Base-by-base conservation (phyloP, 2,797 vertebrate genomes). In the Pseudomugil tenellus region DNA sequence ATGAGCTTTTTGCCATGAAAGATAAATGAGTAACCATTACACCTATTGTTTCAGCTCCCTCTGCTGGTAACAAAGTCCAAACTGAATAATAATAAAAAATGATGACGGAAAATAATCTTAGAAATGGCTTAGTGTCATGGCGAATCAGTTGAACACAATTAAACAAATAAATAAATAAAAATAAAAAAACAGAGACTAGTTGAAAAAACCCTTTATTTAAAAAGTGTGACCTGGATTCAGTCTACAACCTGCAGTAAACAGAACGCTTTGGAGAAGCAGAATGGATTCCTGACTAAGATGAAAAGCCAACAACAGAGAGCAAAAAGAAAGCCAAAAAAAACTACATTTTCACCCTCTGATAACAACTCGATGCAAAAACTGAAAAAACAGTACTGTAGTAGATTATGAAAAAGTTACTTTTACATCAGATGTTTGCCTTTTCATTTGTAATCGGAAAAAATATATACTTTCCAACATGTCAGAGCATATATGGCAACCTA, bases 31-130 rank as follows among this genome's bases (percentile, higher is more conserved):
- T 1, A 17, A 23, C 2, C 10, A 35, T 17, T 11, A n/a, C 9
- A 29, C 35, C 7, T 34, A 2, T 39, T 34, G 23, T 43, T 2
- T 48, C 37, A 78, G 71, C 63, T 23, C 81, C 77, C 77, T 70
- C 81, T 26, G 72, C 79, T 81, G 81, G 79, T 64, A 16, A 66
- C 3, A 52, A 61, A 17, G 3, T 1, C 9, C n/a, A 32, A 28
- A n/a, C n/a, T n/a, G n/a, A n/a, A n/a, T n/a, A n/a, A n/a, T n/a
- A n/a, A n/a, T n/a, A n/a, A n/a, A n/a, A n/a, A n/a, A n/a, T n/a
- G n/a, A n/a, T n/a, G n/a, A n/a, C n/a, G n/a, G n/a, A 39, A 41
- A 41, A 41, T 17, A 0, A 17, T 41, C 6, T 14, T 14, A 39
- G 4, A 4, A 1, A 19, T 41, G 16, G 39, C 39, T 41, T 5